Evolutionary conservation across 1,140 invertebrate genomes (phyloP).

Genomic region (Acarapis woodi): DNA sequence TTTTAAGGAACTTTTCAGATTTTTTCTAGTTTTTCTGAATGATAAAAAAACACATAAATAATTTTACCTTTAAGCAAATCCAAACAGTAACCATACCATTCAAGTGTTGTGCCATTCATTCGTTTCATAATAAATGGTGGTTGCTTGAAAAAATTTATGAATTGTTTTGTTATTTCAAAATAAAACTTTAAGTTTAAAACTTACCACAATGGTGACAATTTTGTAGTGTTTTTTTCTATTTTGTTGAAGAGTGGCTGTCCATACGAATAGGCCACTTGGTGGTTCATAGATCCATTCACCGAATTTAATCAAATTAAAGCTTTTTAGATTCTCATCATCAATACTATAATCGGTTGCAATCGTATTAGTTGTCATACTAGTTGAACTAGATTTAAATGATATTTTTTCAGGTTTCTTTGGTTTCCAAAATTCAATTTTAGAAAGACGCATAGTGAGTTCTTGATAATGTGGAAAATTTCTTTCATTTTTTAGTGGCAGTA

Average conservation of each 20-base stretch:
- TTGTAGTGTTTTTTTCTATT: slow-evolving; percentile 1
- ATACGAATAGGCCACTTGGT: slow-evolving; percentile 4
- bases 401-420: no score
- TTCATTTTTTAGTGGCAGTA: slow-evolving; percentile 18
- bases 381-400: no score
- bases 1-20: no score
- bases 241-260: slow-evolving; percentile 4
- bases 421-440: slow-evolving; percentile 24
- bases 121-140: slow-evolving; percentile 13
- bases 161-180: background rate
- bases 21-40: no score
- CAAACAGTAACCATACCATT: slow-evolving; percentile 68
- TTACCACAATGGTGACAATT: slow-evolving; percentile 10
- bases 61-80: slow-evolving; percentile 63
- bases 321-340: no score
- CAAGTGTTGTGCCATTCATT: slow-evolving; percentile 14
- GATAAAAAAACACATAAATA: no score
- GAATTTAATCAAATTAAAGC: slow-evolving; percentile 26
- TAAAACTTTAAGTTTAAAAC: background rate
- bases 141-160: slow-evolving; percentile 11
- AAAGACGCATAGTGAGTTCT: slow-evolving; percentile 35
- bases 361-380: no score
- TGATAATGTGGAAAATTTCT: slow-evolving; percentile 34
- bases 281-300: slow-evolving; percentile 37
- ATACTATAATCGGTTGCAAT: slow-evolving; percentile 12